Evolutionary conservation across 2,797 vertebrate genomes (phyloP).

Genomic region (Melanogrammus aeglefinus): DNA sequence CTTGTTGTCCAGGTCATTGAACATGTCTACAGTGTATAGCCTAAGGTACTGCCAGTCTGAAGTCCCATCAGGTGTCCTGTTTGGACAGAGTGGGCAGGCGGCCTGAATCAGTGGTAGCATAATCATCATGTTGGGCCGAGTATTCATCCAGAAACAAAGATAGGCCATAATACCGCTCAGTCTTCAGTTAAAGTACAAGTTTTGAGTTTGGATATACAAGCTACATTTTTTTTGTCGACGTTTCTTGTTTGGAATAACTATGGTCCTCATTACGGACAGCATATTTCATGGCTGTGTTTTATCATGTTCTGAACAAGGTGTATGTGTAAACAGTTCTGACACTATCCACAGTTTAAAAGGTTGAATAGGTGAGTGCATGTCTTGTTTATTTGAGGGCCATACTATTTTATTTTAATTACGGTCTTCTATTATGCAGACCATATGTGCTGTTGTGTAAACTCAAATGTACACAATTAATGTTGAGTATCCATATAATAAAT

Average conservation of each 20-base stretch:
- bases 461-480: constrained; percentile 22
- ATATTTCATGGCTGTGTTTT: background rate
- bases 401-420: constrained; percentile 17
- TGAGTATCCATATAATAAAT: constrained; percentile 36
- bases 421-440: constrained; percentile 18
- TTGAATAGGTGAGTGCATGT: constrained; percentile 1
- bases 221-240: background rate
- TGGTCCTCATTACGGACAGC: background rate
- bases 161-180: background rate
- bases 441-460: constrained; percentile 27
- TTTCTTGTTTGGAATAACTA: background rate
- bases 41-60: constrained; percentile 40
- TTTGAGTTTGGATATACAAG: background rate
- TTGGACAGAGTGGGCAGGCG: background rate
- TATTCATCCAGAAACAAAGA: background rate
- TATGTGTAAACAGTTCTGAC: background rate
- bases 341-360: background rate
- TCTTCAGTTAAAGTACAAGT: background rate
- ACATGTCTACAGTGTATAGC: constrained; percentile 49
- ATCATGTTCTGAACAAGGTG: constrained; percentile 3
- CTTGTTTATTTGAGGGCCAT: constrained; percentile 3
- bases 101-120: background rate
- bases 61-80: constrained; percentile 1
- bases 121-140: background rate
- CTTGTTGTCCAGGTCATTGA: constrained; percentile 39